These are phyloP conservation scores for Jaculus jaculus DNA, from an alignment of 2,113 vertebrate genomes.

Conservation along the genomic window DNA sequence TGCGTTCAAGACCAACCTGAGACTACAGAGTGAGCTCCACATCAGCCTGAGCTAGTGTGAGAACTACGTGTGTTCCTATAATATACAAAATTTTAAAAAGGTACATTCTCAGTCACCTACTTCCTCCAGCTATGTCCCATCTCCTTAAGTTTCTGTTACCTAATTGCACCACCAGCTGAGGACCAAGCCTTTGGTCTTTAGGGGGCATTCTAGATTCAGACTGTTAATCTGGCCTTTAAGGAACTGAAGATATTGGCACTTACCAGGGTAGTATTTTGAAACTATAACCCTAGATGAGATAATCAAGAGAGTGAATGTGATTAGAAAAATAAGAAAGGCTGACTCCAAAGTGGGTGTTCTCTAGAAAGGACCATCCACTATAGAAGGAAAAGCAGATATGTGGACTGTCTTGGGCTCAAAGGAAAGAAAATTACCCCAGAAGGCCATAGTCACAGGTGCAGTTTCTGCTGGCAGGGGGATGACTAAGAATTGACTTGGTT, in stretches of 20 bases:
- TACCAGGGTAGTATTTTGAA: slow-evolving; percentile 22
- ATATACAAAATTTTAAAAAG: neutral
- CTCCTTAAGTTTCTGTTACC: neutral
- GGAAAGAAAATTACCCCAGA: slow-evolving; percentile 3
- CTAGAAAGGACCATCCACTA: neutral
- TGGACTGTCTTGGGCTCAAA: neutral
- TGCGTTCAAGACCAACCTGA: too few species aligned
- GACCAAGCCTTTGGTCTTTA: neutral
- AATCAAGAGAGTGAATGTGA: neutral
- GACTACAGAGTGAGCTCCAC: too few species aligned
- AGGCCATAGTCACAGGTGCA: neutral
- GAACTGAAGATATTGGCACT: neutral
- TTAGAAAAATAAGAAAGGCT: neutral
- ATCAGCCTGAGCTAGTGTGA: too few species aligned
- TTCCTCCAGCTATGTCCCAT: neutral
- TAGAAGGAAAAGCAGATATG: neutral
- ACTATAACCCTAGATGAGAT: neutral
- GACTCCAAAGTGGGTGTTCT: neutral
- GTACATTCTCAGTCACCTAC: neutral
- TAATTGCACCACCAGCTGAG: neutral
- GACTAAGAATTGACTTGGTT: neutral
- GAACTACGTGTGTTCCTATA: too few species aligned
- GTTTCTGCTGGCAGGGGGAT: neutral
- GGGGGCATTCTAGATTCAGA: neutral
- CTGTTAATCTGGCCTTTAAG: neutral